Evolutionary conservation across 2,797 vertebrate species (phyloP).

Genomic region (Melanotaenia parkinsoni): DNA sequence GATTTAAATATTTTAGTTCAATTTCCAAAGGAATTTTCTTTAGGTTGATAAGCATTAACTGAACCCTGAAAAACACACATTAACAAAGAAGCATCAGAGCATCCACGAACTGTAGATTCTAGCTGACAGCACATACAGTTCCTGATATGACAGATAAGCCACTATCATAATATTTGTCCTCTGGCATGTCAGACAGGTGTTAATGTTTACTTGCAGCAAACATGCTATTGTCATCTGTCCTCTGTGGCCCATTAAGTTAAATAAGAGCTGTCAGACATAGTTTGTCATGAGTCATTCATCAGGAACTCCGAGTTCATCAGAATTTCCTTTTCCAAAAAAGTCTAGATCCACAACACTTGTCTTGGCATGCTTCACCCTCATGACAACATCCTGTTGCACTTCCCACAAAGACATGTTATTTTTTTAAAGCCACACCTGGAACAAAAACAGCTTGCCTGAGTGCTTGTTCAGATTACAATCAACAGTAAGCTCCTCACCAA

Average conservation of each 20-base stretch:
- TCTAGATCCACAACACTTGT: constrained; percentile 42
- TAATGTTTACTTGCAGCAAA: constrained; percentile 40
- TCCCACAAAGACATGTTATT: constrained; percentile 46
- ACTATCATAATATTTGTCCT: background rate
- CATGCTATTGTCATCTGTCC: constrained; percentile 32
- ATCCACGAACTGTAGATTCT: background rate
- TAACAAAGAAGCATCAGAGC: background rate
- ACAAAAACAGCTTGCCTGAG: constrained; percentile 29
- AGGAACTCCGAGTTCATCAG: constrained; percentile 57
- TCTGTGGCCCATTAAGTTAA: constrained; percentile 35
- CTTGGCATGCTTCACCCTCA: constrained; percentile 31
- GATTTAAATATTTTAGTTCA: no score
- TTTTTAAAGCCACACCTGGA: constrained; percentile 18
- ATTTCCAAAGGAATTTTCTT: background rate
- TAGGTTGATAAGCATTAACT: background rate
- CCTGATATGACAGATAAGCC: background rate
- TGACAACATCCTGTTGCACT: constrained; percentile 36
- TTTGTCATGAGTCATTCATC: constrained; percentile 44
- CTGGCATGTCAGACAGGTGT: constrained; percentile 7
- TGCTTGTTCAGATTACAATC: constrained; percentile 18
- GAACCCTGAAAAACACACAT: no score
- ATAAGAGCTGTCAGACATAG: constrained; percentile 32
- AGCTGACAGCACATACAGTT: background rate
- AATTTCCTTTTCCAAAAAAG: constrained; percentile 38
- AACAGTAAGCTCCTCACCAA: constrained; percentile 30